These are phyloP conservation scores for Lepidothrix coronata DNA, from an alignment of 2,113 vertebrate species.

Conservation along the genomic window DNA sequence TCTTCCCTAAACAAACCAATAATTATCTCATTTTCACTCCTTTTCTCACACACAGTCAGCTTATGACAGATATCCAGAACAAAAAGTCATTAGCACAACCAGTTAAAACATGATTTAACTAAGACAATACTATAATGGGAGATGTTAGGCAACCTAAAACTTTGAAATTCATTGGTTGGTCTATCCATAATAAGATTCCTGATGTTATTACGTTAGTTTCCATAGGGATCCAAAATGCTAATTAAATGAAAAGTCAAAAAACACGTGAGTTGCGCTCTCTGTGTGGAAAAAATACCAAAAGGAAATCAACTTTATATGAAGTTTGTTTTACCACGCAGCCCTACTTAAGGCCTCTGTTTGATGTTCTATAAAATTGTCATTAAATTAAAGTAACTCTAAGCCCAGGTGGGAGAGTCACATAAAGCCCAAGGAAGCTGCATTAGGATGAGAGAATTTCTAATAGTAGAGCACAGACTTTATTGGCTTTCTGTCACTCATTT, in stretches of 20 bases:
- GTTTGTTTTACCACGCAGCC: neutral
- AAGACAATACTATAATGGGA: neutral
- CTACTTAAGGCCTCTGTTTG: neutral
- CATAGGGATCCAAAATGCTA: neutral
- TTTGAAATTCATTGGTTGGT: neutral
- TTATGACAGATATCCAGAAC: neutral
- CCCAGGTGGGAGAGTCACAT: neutral
- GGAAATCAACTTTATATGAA: neutral
- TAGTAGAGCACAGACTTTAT: neutral
- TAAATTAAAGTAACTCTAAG: neutral
- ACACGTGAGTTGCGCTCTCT: neutral
- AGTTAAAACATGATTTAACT: slow-evolving; percentile 32
- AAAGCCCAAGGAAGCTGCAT: neutral
- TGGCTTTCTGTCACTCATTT: neutral
- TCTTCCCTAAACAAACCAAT: neutral
- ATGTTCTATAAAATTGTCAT: neutral
- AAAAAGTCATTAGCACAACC: slow-evolving; percentile 13
- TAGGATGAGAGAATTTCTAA: neutral
- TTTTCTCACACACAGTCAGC: neutral
- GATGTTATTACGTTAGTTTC: neutral
- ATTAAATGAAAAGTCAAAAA: neutral
- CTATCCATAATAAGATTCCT: neutral
- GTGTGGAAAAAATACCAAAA: neutral
- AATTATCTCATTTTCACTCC: neutral
- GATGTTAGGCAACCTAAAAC: neutral